Conservation (phyloP, 2,797 vertebrate species). For the Clamator glandarius region DNA sequence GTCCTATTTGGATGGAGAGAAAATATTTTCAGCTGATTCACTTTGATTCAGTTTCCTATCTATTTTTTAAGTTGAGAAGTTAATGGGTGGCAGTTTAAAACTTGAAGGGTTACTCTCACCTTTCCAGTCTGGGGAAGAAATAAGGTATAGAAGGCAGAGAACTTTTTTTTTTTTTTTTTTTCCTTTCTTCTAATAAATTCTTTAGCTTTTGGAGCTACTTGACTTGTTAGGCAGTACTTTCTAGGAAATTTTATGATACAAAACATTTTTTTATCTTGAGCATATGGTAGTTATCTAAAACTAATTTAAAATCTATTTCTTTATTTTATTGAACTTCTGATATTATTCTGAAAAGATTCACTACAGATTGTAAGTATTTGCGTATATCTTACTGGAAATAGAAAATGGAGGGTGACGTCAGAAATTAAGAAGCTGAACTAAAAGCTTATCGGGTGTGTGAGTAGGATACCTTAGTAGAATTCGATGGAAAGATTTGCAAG, state of each 20-base stretch:
- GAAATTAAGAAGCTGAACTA: not conserved
- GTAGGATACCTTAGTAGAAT: not conserved
- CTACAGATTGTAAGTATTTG: not conserved
- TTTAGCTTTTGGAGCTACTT: not conserved
- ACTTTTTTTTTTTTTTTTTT: not conserved
- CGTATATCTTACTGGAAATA: not conserved
- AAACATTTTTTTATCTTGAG: not conserved
- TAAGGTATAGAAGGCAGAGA: not conserved
- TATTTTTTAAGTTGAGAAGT: not conserved
- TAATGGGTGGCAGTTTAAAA: not conserved
- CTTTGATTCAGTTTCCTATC: not conserved
- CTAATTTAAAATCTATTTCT: not conserved
- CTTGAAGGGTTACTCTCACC: not conserved
- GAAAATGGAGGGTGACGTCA: not conserved
- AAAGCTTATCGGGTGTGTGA: not conserved
- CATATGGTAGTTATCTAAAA: not conserved
- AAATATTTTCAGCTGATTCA: not conserved
- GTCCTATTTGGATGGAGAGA: not conserved
- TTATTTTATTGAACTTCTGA: not conserved
- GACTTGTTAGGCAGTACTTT: not conserved
- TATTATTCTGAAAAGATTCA: not conserved
- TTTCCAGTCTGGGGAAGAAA: not conserved
- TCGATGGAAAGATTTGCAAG: not conserved
- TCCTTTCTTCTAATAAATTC: not conserved
- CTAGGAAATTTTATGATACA: not conserved